Conservation (phyloP, 1,140 invertebrate species). For the Camponotus vicinus region DNA sequence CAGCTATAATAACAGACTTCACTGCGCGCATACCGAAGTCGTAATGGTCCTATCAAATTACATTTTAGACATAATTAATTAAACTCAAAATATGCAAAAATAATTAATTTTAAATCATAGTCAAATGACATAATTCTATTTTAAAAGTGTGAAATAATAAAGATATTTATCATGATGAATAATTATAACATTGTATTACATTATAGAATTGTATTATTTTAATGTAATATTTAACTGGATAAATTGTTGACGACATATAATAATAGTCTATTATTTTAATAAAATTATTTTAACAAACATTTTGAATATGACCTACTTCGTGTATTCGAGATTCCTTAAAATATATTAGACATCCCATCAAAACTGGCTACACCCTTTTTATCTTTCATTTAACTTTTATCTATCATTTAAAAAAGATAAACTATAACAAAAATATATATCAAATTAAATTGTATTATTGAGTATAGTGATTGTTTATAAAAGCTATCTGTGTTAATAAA, state of each 20-base stretch:
- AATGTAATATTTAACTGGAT: neutral
- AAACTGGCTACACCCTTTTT: too few species aligned
- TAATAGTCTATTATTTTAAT: neutral
- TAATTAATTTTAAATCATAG: neutral
- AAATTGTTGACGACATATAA: neutral
- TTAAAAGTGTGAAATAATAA: neutral
- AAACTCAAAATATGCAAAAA: neutral
- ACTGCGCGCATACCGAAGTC: slow-evolving; percentile 88
- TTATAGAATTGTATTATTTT: neutral
- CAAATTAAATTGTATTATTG: too few species aligned
- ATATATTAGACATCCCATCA: neutral
- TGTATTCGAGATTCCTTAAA: too few species aligned
- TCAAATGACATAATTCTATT: neutral
- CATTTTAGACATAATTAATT: slow-evolving; percentile 14
- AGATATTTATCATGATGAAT: neutral
- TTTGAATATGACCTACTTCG: neutral
- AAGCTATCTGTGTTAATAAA: too few species aligned
- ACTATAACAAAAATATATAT: too few species aligned
- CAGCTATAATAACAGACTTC: slow-evolving; percentile 90
- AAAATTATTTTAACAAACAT: neutral
- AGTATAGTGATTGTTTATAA: too few species aligned
- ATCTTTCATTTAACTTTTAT: too few species aligned
- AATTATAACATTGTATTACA: too few species aligned
- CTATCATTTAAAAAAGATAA: too few species aligned
- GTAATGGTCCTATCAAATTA: slow-evolving; percentile 84